These are phyloP conservation scores for Onychostruthus taczanowskii DNA, from an alignment of 2,113 vertebrate genomes.

Conservation along the genomic window DNA sequence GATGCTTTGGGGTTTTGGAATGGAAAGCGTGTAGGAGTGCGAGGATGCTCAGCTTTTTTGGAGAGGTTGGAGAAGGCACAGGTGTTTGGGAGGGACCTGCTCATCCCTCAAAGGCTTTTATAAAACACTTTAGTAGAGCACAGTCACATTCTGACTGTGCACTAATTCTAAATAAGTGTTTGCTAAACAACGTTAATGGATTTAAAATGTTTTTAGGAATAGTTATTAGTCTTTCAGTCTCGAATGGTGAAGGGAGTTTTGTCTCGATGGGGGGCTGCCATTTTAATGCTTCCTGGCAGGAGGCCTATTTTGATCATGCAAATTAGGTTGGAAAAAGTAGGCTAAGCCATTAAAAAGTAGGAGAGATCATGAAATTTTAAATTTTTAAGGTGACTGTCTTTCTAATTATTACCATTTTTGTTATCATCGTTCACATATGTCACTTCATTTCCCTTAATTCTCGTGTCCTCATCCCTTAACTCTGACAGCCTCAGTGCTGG, in stretches of 20 bases:
- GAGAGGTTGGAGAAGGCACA: background rate
- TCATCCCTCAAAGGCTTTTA: background rate
- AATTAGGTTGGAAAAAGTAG: slow-evolving; percentile 61
- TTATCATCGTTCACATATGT: fast-evolving
- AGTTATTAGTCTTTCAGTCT: slow-evolving; percentile 46
- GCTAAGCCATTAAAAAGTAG: slow-evolving; percentile 52
- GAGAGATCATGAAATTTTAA: background rate
- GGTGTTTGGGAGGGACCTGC: background rate
- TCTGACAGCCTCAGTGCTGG: background rate
- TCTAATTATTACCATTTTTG: background rate
- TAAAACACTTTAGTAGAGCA: background rate
- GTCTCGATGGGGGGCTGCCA: slow-evolving; percentile 38
- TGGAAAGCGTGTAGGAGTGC: fast-evolving
- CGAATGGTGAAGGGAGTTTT: slow-evolving; percentile 10
- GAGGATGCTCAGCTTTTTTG: background rate
- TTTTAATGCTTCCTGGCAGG: slow-evolving; percentile 63
- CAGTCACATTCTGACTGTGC: background rate
- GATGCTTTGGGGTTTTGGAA: background rate
- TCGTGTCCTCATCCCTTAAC: background rate
- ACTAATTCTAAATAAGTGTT: slow-evolving; percentile 59
- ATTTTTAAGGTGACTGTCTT: slow-evolving; percentile 39
- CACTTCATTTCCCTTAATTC: background rate
- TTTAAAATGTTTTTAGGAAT: slow-evolving; percentile 47
- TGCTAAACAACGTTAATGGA: slow-evolving; percentile 52
- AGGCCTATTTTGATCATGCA: slow-evolving; percentile 62